Evolutionary conservation across 2,888 invertebrate genomes (phyloP).

Genomic region (Aspidiotus rigidus): DNA sequence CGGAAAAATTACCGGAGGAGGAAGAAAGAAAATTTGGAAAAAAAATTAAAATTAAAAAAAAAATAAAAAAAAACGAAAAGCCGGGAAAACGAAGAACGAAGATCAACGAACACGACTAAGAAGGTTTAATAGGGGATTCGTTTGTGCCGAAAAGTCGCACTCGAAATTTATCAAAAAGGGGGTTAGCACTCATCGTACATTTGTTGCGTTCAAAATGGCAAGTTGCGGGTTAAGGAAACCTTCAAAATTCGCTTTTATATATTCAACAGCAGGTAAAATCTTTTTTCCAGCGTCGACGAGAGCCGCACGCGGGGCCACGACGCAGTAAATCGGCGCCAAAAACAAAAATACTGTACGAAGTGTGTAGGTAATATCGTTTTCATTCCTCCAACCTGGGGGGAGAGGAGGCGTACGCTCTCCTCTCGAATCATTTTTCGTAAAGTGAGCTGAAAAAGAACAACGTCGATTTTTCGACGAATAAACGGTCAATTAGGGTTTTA

Average conservation of each 20-base stretch:
- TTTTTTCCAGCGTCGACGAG: constrained; percentile 6
- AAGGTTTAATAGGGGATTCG: background rate
- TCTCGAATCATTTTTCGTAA: background rate
- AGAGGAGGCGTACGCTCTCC: background rate
- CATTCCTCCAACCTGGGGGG: background rate
- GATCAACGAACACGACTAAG: background rate
- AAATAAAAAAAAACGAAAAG: background rate
- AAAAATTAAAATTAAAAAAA: too few species aligned
- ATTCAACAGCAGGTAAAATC: constrained; percentile 8
- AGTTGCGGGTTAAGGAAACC: background rate
- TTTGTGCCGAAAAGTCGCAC: constrained; percentile 3
- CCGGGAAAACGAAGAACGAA: background rate
- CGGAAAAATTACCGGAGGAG: too few species aligned
- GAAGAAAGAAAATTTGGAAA: too few species aligned
- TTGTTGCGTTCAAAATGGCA: constrained; percentile 4
- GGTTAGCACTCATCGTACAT: constrained; percentile 1
- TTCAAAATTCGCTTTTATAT: constrained; percentile 19
- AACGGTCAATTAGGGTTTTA: background rate
- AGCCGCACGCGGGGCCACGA: constrained; percentile 2
- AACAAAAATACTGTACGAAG: background rate
- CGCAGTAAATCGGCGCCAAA: constrained; percentile 20
- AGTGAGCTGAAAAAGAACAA: background rate
- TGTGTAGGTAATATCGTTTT: too few species aligned
- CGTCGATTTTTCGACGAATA: background rate
- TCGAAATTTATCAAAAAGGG: constrained; percentile 3